These are phyloP conservation scores for Nycticryphes semicollaris DNA, from an alignment of 2,113 vertebrate genomes.

Conservation along the genomic window DNA sequence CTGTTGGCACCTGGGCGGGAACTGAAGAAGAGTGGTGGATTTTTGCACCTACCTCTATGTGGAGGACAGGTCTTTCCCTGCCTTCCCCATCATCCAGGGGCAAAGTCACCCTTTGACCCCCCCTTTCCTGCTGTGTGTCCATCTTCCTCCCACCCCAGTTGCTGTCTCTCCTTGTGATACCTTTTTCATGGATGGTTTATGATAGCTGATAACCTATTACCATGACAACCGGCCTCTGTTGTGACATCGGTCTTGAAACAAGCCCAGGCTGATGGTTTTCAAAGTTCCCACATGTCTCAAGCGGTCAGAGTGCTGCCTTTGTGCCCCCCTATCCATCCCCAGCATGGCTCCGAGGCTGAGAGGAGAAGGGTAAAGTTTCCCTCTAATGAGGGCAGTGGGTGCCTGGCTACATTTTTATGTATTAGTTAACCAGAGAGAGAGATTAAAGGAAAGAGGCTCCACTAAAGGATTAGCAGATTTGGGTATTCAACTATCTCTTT, in stretches of 20 bases:
- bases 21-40: not conserved
- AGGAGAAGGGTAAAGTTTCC: slow-evolving; percentile 1
- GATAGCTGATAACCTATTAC: slow-evolving; percentile 44
- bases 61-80: not conserved
- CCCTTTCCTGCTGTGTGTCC: not conserved
- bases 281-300: slow-evolving; percentile 15
- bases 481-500: slow-evolving; percentile 51
- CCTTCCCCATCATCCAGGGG: not conserved
- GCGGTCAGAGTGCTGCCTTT: slow-evolving; percentile 18
- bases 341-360: not conserved
- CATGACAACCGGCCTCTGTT: slow-evolving; percentile 34
- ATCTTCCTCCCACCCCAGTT: not conserved
- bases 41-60: not conserved
- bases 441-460: slow-evolving; percentile 30
- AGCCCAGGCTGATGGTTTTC: slow-evolving; percentile 24
- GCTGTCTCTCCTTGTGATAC: not conserved
- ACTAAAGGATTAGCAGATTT: slow-evolving; percentile 60
- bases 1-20: not conserved
- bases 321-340: not conserved
- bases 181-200: not conserved
- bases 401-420: slow-evolving; percentile 17
- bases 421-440: slow-evolving; percentile 15
- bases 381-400: slow-evolving; percentile 48
- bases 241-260: slow-evolving; percentile 26
- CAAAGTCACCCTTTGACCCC: not conserved